Base-by-base conservation (phyloP, 2,113 vertebrate species). In the Tetraodon nigroviridis region DNA sequence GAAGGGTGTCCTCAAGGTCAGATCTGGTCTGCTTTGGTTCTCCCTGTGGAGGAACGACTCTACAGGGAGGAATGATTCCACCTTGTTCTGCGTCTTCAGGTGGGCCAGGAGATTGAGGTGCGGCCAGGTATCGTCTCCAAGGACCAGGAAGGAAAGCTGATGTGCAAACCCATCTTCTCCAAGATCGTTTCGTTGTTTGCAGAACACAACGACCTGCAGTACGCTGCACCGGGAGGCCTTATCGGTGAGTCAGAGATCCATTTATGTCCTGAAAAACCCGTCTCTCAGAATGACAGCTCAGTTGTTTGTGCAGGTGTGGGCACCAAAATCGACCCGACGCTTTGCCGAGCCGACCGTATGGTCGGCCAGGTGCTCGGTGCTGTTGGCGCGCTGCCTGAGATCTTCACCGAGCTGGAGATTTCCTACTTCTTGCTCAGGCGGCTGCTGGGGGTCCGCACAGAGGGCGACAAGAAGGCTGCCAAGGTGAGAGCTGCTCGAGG, bases 151-250 rank as follows among this genome's bases (percentile, higher is more conserved):
- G 97, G 97, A 64, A 99, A 98, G 76, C 93, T 99, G 51, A 99
- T 98, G 97, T 99, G 97, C 87, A 99, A 99, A 78, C 97, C 97
- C 62, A 99, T 99, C 73, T 99, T 98, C 84, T 98, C 96, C 77
- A 98, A 98, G 92, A 99, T 99, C 40, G 95, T 99, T 14, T 98
- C 97, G 12, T 90, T 99, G 72, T 99, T 98, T 58, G 97, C 96
- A 0, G 97, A 99, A 62, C 94, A 99, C 89, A 99, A 99, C 17
- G 97, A 98, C 86, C 91, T 99, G 69, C 96, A 98, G 50, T 99
- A 97, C 61, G 97, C 95, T 60, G 97, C 93, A 19, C 97, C 97
- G 0, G 97, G 97, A 61, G 95, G 95, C 76, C 95, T 99, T 46
- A 98, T 98, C 62, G 97, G 96, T 99, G 82, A 74, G 87, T 61